Evolutionary conservation across 2,888 invertebrate species (phyloP).

Genomic region (Stenotaenia linearis): DNA sequence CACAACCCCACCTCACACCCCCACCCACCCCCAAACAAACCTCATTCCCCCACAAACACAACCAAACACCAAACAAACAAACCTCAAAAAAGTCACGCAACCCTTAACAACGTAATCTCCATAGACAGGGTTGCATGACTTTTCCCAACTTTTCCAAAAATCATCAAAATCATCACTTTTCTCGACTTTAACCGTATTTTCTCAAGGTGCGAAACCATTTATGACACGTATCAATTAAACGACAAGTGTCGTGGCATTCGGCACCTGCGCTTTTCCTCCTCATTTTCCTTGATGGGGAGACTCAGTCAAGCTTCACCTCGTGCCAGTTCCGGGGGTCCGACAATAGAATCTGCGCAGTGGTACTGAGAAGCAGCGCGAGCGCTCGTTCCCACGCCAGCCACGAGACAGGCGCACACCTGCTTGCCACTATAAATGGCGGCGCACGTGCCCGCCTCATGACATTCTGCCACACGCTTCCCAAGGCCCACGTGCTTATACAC

Average conservation of each 20-base stretch:
- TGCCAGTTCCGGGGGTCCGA: neutral
- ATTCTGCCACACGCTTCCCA: slow-evolving; percentile 14
- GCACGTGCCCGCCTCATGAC: slow-evolving; percentile 28
- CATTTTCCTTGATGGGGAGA: neutral
- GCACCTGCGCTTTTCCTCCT: slow-evolving; percentile 10
- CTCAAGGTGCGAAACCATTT: neutral
- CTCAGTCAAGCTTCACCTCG: slow-evolving; percentile 21
- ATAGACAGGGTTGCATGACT: too few species aligned
- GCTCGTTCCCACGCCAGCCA: slow-evolving; percentile 32
- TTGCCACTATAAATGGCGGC: slow-evolving; percentile 21
- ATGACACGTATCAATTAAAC: neutral
- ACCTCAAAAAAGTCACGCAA: too few species aligned
- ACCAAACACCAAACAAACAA: too few species aligned
- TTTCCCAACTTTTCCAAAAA: neutral
- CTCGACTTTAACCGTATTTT: neutral
- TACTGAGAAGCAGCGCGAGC: slow-evolving; percentile 2
- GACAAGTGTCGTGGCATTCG: neutral
- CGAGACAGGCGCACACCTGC: slow-evolving; percentile 32
- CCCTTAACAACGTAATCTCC: too few species aligned
- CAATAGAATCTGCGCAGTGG: neutral
- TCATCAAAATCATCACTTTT: neutral
- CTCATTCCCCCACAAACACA: too few species aligned
- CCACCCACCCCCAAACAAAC: too few species aligned
- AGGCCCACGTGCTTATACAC: neutral
- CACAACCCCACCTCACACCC: too few species aligned